Percentiles rank a stretch among this genome's conserved stretches.
phyloP scores from a whole-genome alignment of 2,113 vertebrate species.

The Muntiacus muntjak region DNA sequence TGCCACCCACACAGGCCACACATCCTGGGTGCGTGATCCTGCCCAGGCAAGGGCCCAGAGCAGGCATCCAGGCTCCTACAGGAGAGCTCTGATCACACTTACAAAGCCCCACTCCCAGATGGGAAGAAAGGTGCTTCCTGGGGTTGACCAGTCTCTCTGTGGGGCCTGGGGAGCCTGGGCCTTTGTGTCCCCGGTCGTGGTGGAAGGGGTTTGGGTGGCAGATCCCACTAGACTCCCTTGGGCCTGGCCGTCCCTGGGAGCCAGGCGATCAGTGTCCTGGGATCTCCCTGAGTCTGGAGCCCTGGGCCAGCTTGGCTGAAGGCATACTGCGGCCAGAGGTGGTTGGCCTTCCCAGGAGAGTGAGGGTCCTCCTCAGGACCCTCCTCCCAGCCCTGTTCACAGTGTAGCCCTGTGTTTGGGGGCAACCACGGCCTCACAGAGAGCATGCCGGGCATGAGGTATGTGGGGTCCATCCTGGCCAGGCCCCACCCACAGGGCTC shows the following conservation, averaged over 20 bases:
- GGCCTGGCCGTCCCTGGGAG: background rate
- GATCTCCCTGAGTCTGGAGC: background rate
- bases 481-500: background rate
- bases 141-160: background rate
- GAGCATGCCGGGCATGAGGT: background rate
- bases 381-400: background rate
- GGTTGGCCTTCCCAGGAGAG: background rate
- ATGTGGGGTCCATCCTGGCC: background rate
- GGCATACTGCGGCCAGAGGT: too few species aligned
- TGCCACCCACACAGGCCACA: background rate
- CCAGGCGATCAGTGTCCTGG: accelerated
- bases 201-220: accelerated
- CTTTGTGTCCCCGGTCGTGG: accelerated
- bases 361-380: background rate
- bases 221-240: background rate
- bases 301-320: background rate
- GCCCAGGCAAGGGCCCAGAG: background rate
- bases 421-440: accelerated
- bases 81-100: too few species aligned
- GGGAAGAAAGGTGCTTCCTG: background rate
- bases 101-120: accelerated
- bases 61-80: accelerated
- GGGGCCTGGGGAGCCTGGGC: background rate
- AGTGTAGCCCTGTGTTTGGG: background rate
- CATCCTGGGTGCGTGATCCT: background rate